Base-by-base conservation (phyloP, 2,113 vertebrate species). In the Coryphaenoides rupestris region DNA sequence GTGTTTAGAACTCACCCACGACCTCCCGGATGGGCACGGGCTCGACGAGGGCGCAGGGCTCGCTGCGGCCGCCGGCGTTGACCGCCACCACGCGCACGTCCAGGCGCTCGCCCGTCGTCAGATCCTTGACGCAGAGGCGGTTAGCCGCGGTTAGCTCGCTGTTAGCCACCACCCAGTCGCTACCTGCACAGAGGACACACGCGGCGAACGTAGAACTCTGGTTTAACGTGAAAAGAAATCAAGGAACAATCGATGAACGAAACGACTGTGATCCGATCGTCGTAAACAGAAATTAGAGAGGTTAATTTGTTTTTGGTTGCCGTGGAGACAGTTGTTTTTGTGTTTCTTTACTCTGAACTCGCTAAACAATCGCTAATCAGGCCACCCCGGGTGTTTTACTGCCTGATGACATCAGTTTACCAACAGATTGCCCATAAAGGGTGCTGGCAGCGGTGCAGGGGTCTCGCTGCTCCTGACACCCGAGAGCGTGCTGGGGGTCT, bases 141-240 rank as follows among this genome's bases (percentile, higher is more conserved):
- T 91, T 93, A 40, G 90, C 86, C 28, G 86, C 73, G 21, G 88
- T 88, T 56, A 91, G 88, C 66, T 92, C 91, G 59, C 87, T 6
- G 0, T 93, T 94, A 68, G 76, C 92, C 3, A 84, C 82, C 16
- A 89, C 85, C 95, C 95, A 98, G 26, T 93, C 91, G 3, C 85
- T 45, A 72, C 89, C 96, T 98, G 74, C 1, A 58, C 62, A 12
- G 24, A 55, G 58, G 24, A 23, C 45, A 65, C 46, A 33, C 22
- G 17, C 3, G 47, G 47, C 15, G 16, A 12, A 10, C 1, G 33
- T 40, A 40, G 33, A 7, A 40, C 5, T 40, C 9, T 2, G 33
- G 9, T 40, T 40, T 40, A 40, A 40, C 9, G 13, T 40, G 9
- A 0, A 40, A 7, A 40, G 3, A 40, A 40, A 40, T 40, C 33